Evolutionary conservation across 2,113 vertebrate species (phyloP).

Genomic region (Poecile atricapillus): DNA sequence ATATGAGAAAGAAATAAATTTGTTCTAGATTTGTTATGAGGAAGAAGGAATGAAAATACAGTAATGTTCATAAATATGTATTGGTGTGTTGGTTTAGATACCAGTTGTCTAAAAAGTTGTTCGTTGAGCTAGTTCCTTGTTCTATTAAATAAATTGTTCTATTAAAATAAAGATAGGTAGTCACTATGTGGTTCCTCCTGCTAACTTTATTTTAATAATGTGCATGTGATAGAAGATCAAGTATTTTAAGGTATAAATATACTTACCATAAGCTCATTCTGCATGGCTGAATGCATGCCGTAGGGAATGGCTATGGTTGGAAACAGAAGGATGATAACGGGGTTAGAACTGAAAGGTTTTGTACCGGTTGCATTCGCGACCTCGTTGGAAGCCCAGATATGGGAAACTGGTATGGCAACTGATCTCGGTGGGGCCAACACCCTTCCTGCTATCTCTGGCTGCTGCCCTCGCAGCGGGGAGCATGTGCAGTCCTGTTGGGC

Average conservation of each 20-base stretch:
- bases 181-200: not conserved
- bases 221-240: not conserved
- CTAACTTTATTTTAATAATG: not conserved
- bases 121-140: not conserved
- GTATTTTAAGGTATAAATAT: not conserved
- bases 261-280: not conserved
- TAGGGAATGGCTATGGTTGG: not conserved
- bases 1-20: not conserved
- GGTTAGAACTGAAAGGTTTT: not conserved
- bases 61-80: not conserved
- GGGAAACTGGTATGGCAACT: not conserved
- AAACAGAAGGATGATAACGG: not conserved
- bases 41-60: not conserved
- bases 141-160: not conserved
- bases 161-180: not conserved
- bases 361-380: not conserved
- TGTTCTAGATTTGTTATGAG: not conserved
- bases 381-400: not conserved
- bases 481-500: not conserved
- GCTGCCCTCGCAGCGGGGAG: not conserved
- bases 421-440: not conserved
- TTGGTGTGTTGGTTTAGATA: not conserved
- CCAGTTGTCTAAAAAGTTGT: not conserved
- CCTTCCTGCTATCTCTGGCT: not conserved
- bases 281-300: accelerated